Evolutionary conservation across 2,888 invertebrate genomes (phyloP).

Genomic region (Platycheirus rosarum): DNA sequence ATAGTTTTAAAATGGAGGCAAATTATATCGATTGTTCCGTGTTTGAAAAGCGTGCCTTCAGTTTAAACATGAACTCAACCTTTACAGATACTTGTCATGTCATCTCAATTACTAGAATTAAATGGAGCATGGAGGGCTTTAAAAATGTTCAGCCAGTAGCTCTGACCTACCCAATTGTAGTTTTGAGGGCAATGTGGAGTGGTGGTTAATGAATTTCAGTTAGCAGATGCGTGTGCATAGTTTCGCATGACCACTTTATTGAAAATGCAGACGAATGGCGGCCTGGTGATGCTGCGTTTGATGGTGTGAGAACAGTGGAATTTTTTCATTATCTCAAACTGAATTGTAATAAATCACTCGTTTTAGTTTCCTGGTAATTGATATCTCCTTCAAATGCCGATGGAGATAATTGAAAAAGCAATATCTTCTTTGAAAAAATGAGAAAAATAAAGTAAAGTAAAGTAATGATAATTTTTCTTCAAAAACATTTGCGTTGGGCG

Average conservation of each 20-base stretch:
- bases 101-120: constrained; percentile 8
- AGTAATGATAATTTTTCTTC: no score
- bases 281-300: neutral
- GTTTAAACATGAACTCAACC: constrained; percentile 32
- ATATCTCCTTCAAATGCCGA: no score
- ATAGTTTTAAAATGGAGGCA: neutral
- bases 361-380: neutral
- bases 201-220: neutral
- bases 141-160: neutral
- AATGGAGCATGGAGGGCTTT: neutral
- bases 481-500: no score
- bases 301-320: neutral
- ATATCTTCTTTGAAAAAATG: no score
- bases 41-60: constrained; percentile 4
- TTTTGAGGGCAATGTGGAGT: neutral
- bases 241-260: constrained; percentile 7
- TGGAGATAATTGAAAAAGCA: no score
- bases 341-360: neutral
- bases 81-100: constrained; percentile 4
- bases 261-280: constrained; percentile 9
- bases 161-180: constrained; percentile 37
- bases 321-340: neutral
- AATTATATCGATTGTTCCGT: constrained; percentile 28
- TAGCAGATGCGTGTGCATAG: constrained; percentile 2
- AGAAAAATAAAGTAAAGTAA: no score